Evolutionary conservation across 2,113 vertebrate genomes (phyloP), one percentile per base, ranked within the genome.

Genomic region (Corythaixoides concolor): DNA sequence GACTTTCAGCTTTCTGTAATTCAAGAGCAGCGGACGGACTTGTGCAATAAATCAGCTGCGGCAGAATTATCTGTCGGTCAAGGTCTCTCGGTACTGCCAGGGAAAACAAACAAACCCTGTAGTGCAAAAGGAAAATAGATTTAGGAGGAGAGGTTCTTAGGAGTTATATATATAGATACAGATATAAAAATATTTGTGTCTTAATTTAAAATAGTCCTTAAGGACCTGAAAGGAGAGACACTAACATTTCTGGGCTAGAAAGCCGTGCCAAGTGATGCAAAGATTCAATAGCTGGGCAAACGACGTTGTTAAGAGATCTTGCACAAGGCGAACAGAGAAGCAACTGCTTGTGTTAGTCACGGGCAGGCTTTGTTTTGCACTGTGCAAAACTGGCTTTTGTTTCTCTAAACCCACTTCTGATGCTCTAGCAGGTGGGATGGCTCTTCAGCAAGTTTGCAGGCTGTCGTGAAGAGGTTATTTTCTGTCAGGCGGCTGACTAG

Each of bases 21-120:
- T 93, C 95, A 69, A 72, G 55, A 89, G 56, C 50, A 75, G 59
- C 15, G 45, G 70, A 75, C 14, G 30, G 18, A 63, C 43, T 74
- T 88, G 88, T 53, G 90, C 76, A 89, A 76, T 76, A 87, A 90
- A 86, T 91, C 39, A 82, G 8, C 41, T 72, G 33, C 77, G 80
- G 39, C 86, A 89, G 77, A 94, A 72, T 96, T 96, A 95, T 87
- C 52, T 90, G 30, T 84, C 14, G 70, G 92, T 86, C 90, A 94
- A 83, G 50, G 67, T 77, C 95, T 95, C 72, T 70, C 32, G 64
- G 30, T 90, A 89, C 81, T 60, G 41, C 45, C 79, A 55, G 89
- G 88, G 74, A 81, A 95, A 94, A 88, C 82, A 91, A 97, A 91
- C 49, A 56, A 80, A 59, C 82, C 37, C 45, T 37, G 49, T 41